Evolutionary conservation across 23 tunicate species (phyloP), one percentile per base, ranked within the genome.

Genomic region (Oikopleura dioica): DNA sequence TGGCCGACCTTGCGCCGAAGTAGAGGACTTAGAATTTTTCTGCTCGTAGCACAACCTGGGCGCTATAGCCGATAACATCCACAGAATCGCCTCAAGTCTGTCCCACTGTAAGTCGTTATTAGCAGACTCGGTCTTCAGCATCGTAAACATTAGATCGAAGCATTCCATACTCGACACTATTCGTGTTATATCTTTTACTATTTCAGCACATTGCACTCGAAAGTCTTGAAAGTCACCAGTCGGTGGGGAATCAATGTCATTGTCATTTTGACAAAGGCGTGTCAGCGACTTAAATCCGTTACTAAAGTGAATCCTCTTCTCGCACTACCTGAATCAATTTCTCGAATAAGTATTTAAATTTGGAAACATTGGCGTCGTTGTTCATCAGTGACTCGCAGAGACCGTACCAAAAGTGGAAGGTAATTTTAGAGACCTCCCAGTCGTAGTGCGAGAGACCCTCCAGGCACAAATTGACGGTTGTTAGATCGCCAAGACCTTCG

Each of bases 391-490:
- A 80, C 50, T 91, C 97, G 0, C 87, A 85, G 35, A 91, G 55
- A 21, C 87, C 79, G 59, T 85, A 91, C 97, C 97, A 91, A 38
- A 82, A 81, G 69, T 85, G 85, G 77, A 91, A 91, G 29, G 97
- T 91, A 69, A 91, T 85, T 75, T 85, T 87, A 21, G 97, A 84
- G 37, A 91, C 97, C 81, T 91, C 97, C 67, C 85, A 91, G 50
- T 91, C 92, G 68, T 84, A 91, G 50, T 91, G 97, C 21, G 87
- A 83, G 37, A 86, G 84, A 76, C 97, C 85, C 51, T 82, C 37
- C 38, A 91, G 50, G 51, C 85, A 35, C 26, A 91, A 69, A 37
- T 91, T 91, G 9, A 91, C 51, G 36, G 89, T 85, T 36, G 77
- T 76, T 2, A 91, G 76, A 58, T 91, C 87, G 5, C 97, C 97